Base-by-base conservation (phyloP, 2,888 invertebrate species). In the Adelphocoris suturalis region DNA sequence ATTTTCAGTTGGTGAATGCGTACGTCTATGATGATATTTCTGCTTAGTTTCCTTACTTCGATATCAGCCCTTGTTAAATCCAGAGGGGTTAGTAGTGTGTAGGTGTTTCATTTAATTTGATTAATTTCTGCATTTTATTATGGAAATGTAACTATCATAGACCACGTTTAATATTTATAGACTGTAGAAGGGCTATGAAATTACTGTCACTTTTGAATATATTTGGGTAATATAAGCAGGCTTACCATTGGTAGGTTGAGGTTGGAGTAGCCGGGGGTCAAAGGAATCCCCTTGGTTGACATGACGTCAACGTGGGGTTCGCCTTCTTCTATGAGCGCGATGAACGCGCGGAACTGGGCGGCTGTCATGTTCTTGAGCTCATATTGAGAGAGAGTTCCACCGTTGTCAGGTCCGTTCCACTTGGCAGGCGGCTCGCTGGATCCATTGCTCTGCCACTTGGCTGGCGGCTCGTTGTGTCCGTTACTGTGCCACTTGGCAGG, bases 261-360 rank as follows among this genome's bases (percentile, higher is more conserved):
- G 5, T 28, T 27, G 4, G 37, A 57, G 13, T 37, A 48, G 4
- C 14, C 27, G 19, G 85, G n/a, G 16, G 3, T 47, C 57, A 85
- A 37, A 28, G 85, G 85, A 85, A 85, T 85, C 61, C 85, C 85
- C 85, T 85, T 85, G 61, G 61, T 85, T 55, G 87, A 78, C 52
- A 88, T 55, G 52, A 78, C 28, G 46, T 78, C 87, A 88, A 78
- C 87, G n/a, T 88, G 87, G 78, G 87, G 87, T 78, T 88, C 87
- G 78, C 78, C 87, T 78, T 88, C 78, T 88, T 88, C 87, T 23
- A 88, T 88, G n/a, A 88, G 27, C 27, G 87, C 47, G 78, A 88
- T 88, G 76, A 88, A 88, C 37, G 87, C 76, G 14, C 52, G 57
- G 27, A 88, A 88, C 78, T 88, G 87, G 19, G 87, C 78, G 28